These are phyloP conservation scores for Geophilus truncorum DNA, from an alignment of 2,888 invertebrate genomes.

Conservation along the genomic window DNA sequence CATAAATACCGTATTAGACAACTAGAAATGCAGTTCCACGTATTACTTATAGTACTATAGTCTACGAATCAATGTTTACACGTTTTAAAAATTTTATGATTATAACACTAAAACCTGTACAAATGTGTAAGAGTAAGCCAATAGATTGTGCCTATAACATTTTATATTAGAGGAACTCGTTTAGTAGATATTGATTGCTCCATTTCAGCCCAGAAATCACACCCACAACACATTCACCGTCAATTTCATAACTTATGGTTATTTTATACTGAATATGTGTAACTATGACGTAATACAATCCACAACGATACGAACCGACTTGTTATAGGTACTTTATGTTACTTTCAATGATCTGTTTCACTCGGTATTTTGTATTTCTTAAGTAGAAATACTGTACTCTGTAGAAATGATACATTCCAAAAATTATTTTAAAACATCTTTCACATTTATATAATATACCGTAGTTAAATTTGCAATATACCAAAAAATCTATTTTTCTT, in stretches of 20 bases:
- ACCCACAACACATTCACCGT: background rate
- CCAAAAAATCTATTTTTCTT: background rate
- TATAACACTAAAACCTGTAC: background rate
- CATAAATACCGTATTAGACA: background rate
- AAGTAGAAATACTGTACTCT: background rate
- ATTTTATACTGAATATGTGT: background rate
- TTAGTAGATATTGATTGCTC: background rate
- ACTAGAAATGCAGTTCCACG: background rate
- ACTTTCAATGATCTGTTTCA: background rate
- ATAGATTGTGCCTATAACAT: background rate
- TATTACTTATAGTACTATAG: background rate
- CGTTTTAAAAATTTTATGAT: background rate
- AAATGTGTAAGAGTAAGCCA: background rate
- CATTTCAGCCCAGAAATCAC: background rate
- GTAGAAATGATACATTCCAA: background rate
- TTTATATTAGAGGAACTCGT: background rate
- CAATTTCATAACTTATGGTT: background rate
- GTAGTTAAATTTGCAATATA: background rate
- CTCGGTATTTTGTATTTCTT: too few species aligned
- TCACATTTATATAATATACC: background rate
- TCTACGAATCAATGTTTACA: background rate
- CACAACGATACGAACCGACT: background rate
- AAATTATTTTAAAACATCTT: background rate
- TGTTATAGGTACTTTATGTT: background rate
- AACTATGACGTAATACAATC: background rate